A percentile compares a stretch with the other conserved stretches of the same genome.
Evolutionary conservation across 2,888 invertebrate species (phyloP).

Genomic region (Dynastes tityus): DNA sequence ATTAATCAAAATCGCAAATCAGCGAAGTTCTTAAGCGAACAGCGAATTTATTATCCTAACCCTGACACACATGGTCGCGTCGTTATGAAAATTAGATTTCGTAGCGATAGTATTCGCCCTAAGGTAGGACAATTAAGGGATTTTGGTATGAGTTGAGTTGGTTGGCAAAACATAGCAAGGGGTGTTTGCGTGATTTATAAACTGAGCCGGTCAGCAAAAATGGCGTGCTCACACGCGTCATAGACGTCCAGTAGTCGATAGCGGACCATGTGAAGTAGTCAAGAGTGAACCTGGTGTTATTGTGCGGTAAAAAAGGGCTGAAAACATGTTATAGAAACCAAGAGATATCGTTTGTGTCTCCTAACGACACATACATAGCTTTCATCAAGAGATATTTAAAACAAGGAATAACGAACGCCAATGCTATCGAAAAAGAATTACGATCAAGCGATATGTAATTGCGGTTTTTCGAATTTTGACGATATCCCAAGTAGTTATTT

Average conservation of each 20-base stretch:
- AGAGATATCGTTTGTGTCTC: not conserved
- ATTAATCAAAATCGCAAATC: slow-evolving; percentile 18
- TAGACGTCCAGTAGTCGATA: slow-evolving; percentile 60
- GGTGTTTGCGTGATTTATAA: slow-evolving; percentile 66
- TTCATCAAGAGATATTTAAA: not conserved
- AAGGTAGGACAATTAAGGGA: slow-evolving; percentile 31
- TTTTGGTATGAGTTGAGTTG: slow-evolving; percentile 32
- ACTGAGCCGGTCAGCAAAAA: slow-evolving; percentile 67
- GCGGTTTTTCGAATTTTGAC: slow-evolving; percentile 19
- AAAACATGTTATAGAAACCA: not conserved
- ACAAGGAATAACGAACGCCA: slow-evolving; percentile 44
- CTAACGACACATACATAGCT: not conserved
- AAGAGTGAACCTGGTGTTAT: slow-evolving; percentile 34
- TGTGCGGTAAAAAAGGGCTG: slow-evolving; percentile 1
- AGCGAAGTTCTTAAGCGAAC: slow-evolving; percentile 6
- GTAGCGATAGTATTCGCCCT: slow-evolving; percentile 13
- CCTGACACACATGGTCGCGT: slow-evolving; percentile 53
- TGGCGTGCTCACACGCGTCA: slow-evolving; percentile 68
- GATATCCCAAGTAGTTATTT: not conserved
- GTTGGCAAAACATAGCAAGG: slow-evolving; percentile 55
- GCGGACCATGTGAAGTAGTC: slow-evolving; percentile 32
- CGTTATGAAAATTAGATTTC: slow-evolving; percentile 36
- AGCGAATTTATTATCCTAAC: slow-evolving; percentile 48
- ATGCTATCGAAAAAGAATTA: slow-evolving; percentile 49
- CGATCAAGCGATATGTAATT: slow-evolving; percentile 9